Evolutionary conservation across 2,888 invertebrate genomes (phyloP).

Genomic region (Luperina testacea): DNA sequence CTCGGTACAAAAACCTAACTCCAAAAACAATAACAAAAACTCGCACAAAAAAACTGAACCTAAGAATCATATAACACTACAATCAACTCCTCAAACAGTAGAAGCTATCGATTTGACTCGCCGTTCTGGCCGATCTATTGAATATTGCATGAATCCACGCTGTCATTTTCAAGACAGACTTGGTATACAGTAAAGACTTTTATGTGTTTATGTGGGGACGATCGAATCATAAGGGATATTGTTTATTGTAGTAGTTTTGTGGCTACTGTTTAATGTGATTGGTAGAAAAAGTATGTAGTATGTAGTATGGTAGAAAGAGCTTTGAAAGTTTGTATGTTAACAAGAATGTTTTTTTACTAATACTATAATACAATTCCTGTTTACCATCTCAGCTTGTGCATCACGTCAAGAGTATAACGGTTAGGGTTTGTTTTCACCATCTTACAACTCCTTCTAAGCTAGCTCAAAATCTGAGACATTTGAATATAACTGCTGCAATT

Average conservation of each 20-base stretch:
- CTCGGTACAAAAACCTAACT: neutral
- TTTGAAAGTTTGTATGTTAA: neutral
- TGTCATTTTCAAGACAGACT: constrained; percentile 56
- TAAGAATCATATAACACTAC: constrained; percentile 31
- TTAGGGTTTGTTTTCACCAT: neutral
- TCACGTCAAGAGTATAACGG: neutral
- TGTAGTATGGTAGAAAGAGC: too few species aligned
- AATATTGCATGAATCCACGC: constrained; percentile 63
- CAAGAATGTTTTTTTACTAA: neutral
- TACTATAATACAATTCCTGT: neutral
- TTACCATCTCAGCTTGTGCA: neutral
- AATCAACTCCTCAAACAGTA: constrained; percentile 58
- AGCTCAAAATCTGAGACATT: neutral
- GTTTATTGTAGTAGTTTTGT: constrained; percentile 21
- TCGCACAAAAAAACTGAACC: constrained; percentile 3
- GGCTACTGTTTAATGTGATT: neutral
- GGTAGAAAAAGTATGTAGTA: too few species aligned
- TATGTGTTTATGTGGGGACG: constrained; percentile 32
- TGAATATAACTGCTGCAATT: neutral
- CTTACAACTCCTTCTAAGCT: neutral
- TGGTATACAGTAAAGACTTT: constrained; percentile 21
- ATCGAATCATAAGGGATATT: constrained; percentile 31
- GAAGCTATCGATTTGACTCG: constrained; percentile 61
- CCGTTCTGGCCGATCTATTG: constrained; percentile 46
- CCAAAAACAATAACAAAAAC: constrained; percentile 19